A percentile compares a stretch with the other conserved stretches of the same genome.
These are phyloP conservation scores for Palaemon carinicauda DNA, from an alignment of 1,140 invertebrate genomes.

Conservation along the genomic window DNA sequence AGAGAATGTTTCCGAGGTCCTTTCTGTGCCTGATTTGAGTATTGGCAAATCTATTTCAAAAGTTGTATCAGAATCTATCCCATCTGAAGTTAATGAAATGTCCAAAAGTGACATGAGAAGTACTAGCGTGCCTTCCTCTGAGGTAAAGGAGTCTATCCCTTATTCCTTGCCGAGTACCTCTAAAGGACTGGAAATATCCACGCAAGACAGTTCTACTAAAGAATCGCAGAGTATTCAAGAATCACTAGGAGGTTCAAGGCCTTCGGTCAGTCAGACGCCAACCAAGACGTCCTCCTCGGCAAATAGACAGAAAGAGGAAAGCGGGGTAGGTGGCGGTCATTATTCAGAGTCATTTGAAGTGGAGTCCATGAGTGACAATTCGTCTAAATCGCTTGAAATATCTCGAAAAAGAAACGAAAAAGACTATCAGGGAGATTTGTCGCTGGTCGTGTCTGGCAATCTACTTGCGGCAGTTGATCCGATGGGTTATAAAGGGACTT, in stretches of 20 bases:
- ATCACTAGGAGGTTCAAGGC: background rate
- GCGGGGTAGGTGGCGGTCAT: background rate
- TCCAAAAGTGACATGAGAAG: background rate
- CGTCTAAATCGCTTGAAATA: background rate
- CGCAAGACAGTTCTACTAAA: background rate
- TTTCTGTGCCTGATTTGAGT: too few species aligned
- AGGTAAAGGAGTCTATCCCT: background rate
- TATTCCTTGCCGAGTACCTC: background rate
- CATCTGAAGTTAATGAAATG: background rate
- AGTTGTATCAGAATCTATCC: background rate
- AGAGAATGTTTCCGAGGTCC: too few species aligned
- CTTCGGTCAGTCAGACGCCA: background rate
- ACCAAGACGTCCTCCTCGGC: background rate
- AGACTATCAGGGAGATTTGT: constrained; percentile 19
- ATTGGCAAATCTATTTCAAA: background rate
- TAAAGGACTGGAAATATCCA: background rate
- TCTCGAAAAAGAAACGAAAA: background rate
- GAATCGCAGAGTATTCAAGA: background rate
- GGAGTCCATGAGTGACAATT: constrained; percentile 30
- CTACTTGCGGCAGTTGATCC: background rate
- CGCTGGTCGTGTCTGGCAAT: background rate
- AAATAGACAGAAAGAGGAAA: background rate
- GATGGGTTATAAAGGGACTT: background rate
- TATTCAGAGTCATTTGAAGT: constrained; percentile 50
- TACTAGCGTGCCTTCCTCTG: background rate